phyloP scores from a whole-genome alignment of 2,797 vertebrate genomes.

The Urocyon cinereoargenteus region DNA sequence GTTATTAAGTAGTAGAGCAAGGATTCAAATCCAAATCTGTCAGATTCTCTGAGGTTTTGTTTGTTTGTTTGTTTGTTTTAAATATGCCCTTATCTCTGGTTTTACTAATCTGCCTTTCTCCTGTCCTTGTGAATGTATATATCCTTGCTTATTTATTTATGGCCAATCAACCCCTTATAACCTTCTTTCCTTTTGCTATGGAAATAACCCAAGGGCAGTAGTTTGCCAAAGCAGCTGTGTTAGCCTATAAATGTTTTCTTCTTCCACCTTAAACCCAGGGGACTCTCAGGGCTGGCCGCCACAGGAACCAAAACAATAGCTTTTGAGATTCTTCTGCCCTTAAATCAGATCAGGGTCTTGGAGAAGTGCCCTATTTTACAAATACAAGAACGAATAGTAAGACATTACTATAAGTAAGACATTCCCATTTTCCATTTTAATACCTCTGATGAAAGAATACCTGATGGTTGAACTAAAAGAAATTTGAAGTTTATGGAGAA shows the following conservation, averaged over 20 bases:
- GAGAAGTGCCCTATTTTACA: slow-evolving; percentile 51
- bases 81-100: neutral
- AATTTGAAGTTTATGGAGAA: slow-evolving; percentile 2
- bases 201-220: slow-evolving; percentile 42
- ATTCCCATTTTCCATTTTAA: slow-evolving; percentile 26
- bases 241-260: slow-evolving; percentile 30
- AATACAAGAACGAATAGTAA: slow-evolving; percentile 15
- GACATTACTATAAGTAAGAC: neutral
- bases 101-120: neutral
- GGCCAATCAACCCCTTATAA: neutral
- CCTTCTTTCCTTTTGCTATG: slow-evolving; percentile 50
- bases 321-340: slow-evolving; percentile 30
- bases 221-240: neutral
- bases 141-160: slow-evolving; percentile 57
- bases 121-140: neutral
- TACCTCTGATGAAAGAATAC: neutral
- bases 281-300: neutral
- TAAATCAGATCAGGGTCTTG: neutral
- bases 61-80: neutral
- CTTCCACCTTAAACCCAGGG: slow-evolving; percentile 25
- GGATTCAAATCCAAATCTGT: neutral
- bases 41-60: neutral
- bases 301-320: slow-evolving; percentile 29
- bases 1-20: neutral
- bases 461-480: neutral